phyloP scores from a whole-genome alignment of 2,888 invertebrate genomes.

The Tenthredo mesomela region DNA sequence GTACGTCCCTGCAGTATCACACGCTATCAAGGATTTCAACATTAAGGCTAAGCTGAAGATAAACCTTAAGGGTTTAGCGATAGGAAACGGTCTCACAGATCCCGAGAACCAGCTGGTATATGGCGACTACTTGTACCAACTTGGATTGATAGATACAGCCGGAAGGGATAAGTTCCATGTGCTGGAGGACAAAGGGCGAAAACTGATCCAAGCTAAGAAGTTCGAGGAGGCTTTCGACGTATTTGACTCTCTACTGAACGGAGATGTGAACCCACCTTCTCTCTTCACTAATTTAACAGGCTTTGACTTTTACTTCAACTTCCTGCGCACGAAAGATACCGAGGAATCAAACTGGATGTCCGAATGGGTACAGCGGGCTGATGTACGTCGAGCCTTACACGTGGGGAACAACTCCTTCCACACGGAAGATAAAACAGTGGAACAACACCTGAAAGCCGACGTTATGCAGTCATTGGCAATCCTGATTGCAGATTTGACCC shows the following conservation, averaged over 20 bases:
- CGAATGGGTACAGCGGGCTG: slow-evolving; percentile 82
- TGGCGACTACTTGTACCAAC: slow-evolving; percentile 89
- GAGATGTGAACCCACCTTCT: slow-evolving; percentile 83
- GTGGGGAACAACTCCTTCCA: slow-evolving; percentile 90
- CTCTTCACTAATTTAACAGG: slow-evolving; percentile 88
- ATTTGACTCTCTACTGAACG: slow-evolving; percentile 86
- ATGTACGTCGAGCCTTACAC: slow-evolving; percentile 88
- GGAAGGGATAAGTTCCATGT: slow-evolving; percentile 82
- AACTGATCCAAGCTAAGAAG: slow-evolving; percentile 83
- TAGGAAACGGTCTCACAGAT: slow-evolving; percentile 91
- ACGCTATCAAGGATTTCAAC: slow-evolving; percentile 86
- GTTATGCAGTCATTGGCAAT: slow-evolving; percentile 90
- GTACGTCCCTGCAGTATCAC: slow-evolving; percentile 88
- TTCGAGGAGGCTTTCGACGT: slow-evolving; percentile 86
- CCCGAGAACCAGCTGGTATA: slow-evolving; percentile 89
- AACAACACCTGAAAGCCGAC: slow-evolving; percentile 86
- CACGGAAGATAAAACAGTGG: slow-evolving; percentile 83
- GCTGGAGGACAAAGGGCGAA: slow-evolving; percentile 81
- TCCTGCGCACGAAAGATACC: slow-evolving; percentile 82
- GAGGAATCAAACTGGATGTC: slow-evolving; percentile 80
- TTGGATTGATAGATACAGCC: slow-evolving; percentile 86
- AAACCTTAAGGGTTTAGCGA: slow-evolving; percentile 85
- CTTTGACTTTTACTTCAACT: slow-evolving; percentile 88
- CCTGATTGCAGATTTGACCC: slow-evolving; percentile 85
- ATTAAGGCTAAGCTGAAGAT: slow-evolving; percentile 82